phyloP scores from a whole-genome alignment of 2,113 vertebrate genomes.

The Pithys albifrons region DNA sequence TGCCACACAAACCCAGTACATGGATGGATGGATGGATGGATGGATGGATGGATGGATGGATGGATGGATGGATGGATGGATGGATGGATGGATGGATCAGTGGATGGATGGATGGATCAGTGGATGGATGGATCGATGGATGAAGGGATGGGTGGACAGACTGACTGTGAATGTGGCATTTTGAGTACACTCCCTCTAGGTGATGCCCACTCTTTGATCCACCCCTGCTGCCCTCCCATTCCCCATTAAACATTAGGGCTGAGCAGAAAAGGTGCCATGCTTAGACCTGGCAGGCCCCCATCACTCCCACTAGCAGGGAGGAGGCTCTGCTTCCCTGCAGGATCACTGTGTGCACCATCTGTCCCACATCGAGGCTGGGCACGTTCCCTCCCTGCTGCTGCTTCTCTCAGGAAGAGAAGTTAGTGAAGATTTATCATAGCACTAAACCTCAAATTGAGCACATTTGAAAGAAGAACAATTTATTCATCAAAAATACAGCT shows the following conservation, averaged over 20 bases:
- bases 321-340: background rate
- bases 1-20: background rate
- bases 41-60: background rate
- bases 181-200: background rate
- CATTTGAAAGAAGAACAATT: constrained; percentile 63
- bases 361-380: background rate
- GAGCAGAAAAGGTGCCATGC: background rate
- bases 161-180: background rate
- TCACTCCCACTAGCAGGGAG: accelerated
- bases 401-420: constrained; percentile 21
- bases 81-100: background rate
- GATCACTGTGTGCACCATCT: background rate
- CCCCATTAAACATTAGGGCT: accelerated
- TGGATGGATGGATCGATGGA: background rate
- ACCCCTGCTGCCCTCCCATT: background rate
- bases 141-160: background rate
- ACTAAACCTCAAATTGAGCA: constrained; percentile 56
- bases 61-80: background rate
- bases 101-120: background rate
- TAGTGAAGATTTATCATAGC: constrained; percentile 54
- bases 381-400: background rate
- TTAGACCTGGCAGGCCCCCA: background rate
- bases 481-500: constrained; percentile 63
- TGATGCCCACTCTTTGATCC: background rate
- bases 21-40: background rate